Evolutionary conservation across 2,113 vertebrate genomes (phyloP), one percentile per base, ranked within the genome.

Genomic region (Nycticebus coucang): DNA sequence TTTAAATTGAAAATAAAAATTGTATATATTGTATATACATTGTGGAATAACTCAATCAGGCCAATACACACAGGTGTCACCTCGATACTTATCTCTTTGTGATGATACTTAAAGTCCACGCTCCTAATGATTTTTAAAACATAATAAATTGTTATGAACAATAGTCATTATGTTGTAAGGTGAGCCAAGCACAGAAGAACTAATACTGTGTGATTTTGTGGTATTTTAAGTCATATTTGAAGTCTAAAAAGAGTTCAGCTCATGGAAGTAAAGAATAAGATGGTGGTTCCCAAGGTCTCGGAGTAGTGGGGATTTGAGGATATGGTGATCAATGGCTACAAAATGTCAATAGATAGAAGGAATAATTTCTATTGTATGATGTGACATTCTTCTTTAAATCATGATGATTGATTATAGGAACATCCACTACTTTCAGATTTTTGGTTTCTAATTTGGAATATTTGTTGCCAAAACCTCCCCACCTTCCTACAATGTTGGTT

Each of bases 371-470:
- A 4, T 33, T 64, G 2, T 19, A 14, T 10, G 24, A 9, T 7
- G 2, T 37, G 18, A 53, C 11, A 78, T n/a, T 60, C 24, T 41
- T 33, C 77, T 95, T 50, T 15, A 77, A 71, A 24, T 53, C 7
- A 33, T 15, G 15, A 17, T 50, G 21, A 21, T 81, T 21, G 7
- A n/a, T n/a, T 62, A 18, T 1, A 79, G 26, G 7, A 45, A 89
- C 7, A 15, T 55, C 7, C 74, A 62, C n/a, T 60, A 37, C 50
- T 94, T 83, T 95, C 28, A 95, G 50, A 93, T 77, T 71, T 78
- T 41, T 57, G 5, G 10, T 89, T 91, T 55, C 53, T 4, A 37
- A 4, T 15, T 8, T 68, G 7, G 37, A 60, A 35, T 81, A 75
- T 64, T 7, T 74, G 5, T 85, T 94, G 5, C 19, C 33, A 33